Percentiles rank a stretch among this genome's conserved stretches.
These are phyloP conservation scores for Scaptodrosophila latifasciaeformis DNA, from an alignment of 2,888 invertebrate species.

Conservation along the genomic window DNA sequence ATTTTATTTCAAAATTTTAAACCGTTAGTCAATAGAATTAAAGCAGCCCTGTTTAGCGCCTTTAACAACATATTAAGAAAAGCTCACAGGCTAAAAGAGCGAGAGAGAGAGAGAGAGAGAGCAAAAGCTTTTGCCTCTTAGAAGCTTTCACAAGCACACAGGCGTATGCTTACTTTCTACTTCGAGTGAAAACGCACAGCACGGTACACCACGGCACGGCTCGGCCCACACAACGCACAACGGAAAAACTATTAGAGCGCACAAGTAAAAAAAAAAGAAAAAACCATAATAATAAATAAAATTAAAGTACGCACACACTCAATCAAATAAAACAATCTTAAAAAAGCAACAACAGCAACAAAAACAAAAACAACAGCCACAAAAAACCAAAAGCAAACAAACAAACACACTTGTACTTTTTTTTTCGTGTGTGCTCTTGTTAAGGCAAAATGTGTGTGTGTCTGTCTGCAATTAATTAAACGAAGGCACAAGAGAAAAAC, in stretches of 20 bases:
- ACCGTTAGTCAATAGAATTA: too few relatives aligned
- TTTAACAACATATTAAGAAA: too few relatives aligned
- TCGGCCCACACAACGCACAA: slow-evolving; percentile 50
- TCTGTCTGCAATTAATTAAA: slow-evolving; percentile 68
- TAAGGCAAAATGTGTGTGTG: slow-evolving; percentile 48
- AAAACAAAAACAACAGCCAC: slow-evolving; percentile 13
- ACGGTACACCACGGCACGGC: slow-evolving; percentile 48
- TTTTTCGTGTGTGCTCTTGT: slow-evolving; percentile 19
- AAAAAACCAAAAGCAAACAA: slow-evolving; percentile 21
- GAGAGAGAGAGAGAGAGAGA: too few relatives aligned
- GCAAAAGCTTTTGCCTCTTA: slow-evolving; percentile 17
- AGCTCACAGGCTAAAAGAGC: too few relatives aligned
- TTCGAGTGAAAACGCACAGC: slow-evolving; percentile 56
- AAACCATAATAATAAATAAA: slow-evolving; percentile 6
- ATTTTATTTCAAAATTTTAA: too few relatives aligned
- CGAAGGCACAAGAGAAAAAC: too few relatives aligned
- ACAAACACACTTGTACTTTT: slow-evolving; percentile 28
- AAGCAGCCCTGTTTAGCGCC: too few relatives aligned
- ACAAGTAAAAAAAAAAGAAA: slow-evolving; percentile 23
- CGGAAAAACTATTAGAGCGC: slow-evolving; percentile 50
- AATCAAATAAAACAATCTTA: neutral
- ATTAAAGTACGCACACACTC: neutral
- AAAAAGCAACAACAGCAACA: neutral
- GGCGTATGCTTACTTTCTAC: slow-evolving; percentile 38
- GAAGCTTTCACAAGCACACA: slow-evolving; percentile 36